These are phyloP conservation scores for Sitobion miscanthi DNA, from an alignment of 1,140 invertebrate species.

Conservation along the genomic window DNA sequence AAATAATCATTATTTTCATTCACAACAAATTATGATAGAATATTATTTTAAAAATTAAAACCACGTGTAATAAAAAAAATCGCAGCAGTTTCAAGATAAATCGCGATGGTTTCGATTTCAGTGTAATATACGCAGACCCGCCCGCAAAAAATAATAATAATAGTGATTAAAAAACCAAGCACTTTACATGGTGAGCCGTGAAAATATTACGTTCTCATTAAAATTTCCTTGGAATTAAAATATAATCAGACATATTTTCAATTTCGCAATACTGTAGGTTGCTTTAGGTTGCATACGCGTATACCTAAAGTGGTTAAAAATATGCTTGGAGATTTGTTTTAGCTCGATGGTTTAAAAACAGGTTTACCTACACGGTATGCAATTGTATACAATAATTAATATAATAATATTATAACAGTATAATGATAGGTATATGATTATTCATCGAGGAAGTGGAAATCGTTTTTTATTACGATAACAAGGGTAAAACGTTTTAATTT, in stretches of 20 bases:
- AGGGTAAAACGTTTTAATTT: neutral
- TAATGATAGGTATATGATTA: neutral
- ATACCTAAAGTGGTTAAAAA: neutral
- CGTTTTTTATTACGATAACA: neutral
- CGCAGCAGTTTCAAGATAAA: neutral
- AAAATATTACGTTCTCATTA: neutral
- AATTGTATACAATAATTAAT: too few relatives aligned
- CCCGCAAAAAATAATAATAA: neutral
- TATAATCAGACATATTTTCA: neutral
- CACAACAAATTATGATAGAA: neutral
- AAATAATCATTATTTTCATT: too few relatives aligned
- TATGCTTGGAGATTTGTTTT: neutral
- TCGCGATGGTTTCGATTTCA: neutral
- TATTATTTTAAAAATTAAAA: neutral
- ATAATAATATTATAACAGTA: neutral
- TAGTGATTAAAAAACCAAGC: neutral
- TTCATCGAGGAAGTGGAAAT: neutral
- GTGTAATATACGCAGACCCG: neutral
- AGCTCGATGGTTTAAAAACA: neutral
- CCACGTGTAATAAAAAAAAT: neutral
- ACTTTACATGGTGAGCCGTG: neutral
- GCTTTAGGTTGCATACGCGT: neutral
- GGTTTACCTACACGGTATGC: neutral
- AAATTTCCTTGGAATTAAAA: neutral
- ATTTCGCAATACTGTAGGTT: neutral